Evolutionary conservation across 92 coral and sea anemone species (phyloP), one percentile per base, ranked within the genome.

Genomic region (Phenganax marumi): DNA sequence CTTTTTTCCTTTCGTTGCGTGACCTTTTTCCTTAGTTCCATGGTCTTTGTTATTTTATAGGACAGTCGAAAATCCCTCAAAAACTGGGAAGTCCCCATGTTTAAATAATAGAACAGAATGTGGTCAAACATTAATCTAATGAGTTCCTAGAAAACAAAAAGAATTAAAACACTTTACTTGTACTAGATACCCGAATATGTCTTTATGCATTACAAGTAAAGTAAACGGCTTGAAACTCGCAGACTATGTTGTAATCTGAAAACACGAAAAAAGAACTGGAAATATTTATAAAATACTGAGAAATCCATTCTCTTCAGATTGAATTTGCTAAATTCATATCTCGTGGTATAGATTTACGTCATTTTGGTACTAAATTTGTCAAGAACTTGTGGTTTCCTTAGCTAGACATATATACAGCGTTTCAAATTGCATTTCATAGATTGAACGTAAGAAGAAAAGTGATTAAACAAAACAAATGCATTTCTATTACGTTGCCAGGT

Each of bases 81-180:
- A 24, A 56, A 73, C 39, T 86, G 89, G 81, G 65, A 46, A 6
- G 85, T 81, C 4, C 89, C 89, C 86, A 86, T 86, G 8, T 86
- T 86, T 1, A 86, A 65, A 64, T 86, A 86, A n/a, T 26, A 25
- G 48, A 19, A 23, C 53, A 86, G 52, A 7, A 86, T 72, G 17
- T 16, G 16, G 16, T 72, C 60, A 8, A 19, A 56, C 68, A 86
- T 68, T 26, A 33, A 16, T 68, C 16, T 26, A 16, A 68, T 16
- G 17, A 10, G 74, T 23, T 10, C 33, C 50, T 68, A 19, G 8
- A 33, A 64, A 64, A 22, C 3, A 64, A 6, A 33, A 17, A 54
- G 11, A 17, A 54, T 22, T 13, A 6, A 7, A 64, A 64, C 11
- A 6, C 18, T 9, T 64, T 64, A 22, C 2, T 17, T 64, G 48